Evolutionary conservation across 2,797 vertebrate genomes (phyloP), one percentile per base, ranked within the genome.

Genomic region (Ambastaia sidthimunki): DNA sequence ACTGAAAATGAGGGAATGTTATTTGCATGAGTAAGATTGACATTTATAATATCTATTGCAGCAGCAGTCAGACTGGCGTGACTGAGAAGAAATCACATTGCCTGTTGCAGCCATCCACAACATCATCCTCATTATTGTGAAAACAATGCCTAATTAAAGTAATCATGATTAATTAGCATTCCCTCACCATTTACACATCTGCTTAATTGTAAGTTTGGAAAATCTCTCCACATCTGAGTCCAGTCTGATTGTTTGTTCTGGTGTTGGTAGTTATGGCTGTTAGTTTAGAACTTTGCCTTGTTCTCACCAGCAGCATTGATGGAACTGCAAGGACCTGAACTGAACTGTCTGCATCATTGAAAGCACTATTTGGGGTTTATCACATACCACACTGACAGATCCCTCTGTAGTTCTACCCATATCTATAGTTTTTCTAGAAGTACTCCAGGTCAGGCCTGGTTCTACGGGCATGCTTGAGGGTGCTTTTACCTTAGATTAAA

Each of bases 81-180:
- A 37, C 71, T 74, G 80, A 86, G 75, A 86, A 60, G 84, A 37
- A 37, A 37, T 37, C 81, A 81, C 80, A 74, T 85, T 83, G 81
- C 82, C 72, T 84, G 70, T 84, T 86, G 80, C 70, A 69, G 72
- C 73, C n/a, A 21, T 82, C 71, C 71, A 86, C 86, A 82, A 82
- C 71, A 84, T 87, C 87, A 50, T 65, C 70, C 80, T 89, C 85
- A 85, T 92, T 89, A 88, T 81, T 78, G 78, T 57, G 86, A 87
- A 91, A 91, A 91, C 91, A 90, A 90, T 89, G 79, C 70, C 81
- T 88, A 92, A 94, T 93, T 93, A 92, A 90, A 85, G 84, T 86
- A 90, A 91, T 93, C 89, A 90, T 86, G 89, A 90, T 91, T 89
- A 91, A 93, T 93, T 90, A 88, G 86, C 80, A 60, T 85, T 84